phyloP scores from a whole-genome alignment of 2,113 vertebrate genomes.

The Poeciliopsis prolifica region DNA sequence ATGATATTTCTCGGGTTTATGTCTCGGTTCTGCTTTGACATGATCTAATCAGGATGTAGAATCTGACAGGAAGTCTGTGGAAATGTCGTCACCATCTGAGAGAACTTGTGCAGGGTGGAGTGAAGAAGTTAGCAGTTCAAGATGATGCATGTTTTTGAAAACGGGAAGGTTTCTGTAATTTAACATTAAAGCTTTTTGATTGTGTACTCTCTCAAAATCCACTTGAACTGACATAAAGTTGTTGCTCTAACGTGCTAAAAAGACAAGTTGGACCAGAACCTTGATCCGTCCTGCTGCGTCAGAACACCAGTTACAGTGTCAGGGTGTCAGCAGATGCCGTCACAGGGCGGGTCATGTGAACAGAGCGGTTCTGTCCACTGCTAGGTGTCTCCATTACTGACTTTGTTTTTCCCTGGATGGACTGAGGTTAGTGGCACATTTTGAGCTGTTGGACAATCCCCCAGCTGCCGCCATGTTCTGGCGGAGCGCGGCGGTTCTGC shows the following conservation, averaged over 20 bases:
- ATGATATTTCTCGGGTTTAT: no score
- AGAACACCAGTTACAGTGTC: neutral
- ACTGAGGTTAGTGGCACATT: slow-evolving; percentile 44
- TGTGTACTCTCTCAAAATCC: neutral
- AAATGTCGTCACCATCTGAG: no score
- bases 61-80: no score
- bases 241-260: neutral
- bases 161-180: no score
- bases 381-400: neutral
- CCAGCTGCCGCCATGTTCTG: slow-evolving; percentile 56
- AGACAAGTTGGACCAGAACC: neutral
- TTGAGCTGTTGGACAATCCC: slow-evolving; percentile 41
- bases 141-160: no score
- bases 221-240: neutral
- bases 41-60: no score
- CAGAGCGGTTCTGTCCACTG: neutral
- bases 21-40: no score
- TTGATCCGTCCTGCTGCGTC: neutral
- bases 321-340: neutral
- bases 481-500: slow-evolving; percentile 36
- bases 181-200: no score
- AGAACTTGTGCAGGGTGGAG: no score
- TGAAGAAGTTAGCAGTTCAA: no score
- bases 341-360: neutral
- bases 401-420: slow-evolving; percentile 17